These are phyloP conservation scores for Dynastes grantii DNA, from an alignment of 2,888 invertebrate genomes.

Conservation along the genomic window DNA sequence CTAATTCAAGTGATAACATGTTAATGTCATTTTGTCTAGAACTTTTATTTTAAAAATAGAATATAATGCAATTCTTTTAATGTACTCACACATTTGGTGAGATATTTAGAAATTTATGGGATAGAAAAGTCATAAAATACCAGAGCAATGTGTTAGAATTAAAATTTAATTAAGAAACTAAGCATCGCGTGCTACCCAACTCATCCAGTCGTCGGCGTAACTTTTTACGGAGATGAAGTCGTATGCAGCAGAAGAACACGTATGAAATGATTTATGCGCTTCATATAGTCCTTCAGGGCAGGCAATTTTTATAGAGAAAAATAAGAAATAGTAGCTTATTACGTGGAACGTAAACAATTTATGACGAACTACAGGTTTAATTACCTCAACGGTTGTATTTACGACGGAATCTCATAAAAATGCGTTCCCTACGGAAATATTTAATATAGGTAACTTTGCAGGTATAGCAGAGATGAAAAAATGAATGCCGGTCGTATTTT, in stretches of 20 bases:
- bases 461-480: neutral
- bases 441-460: neutral
- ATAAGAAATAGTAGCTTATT: neutral
- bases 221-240: neutral
- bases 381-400: neutral
- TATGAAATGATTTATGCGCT: neutral
- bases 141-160: too few relatives aligned
- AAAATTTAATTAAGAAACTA: too few relatives aligned
- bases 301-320: slow-evolving; percentile 1
- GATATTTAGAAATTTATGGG: too few relatives aligned
- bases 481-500: neutral
- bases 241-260: neutral
- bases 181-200: too few relatives aligned
- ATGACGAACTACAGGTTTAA: slow-evolving; percentile 6
- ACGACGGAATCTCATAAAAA: neutral
- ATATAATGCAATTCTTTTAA: too few relatives aligned
- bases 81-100: too few relatives aligned
- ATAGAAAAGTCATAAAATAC: too few relatives aligned
- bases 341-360: neutral
- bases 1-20: too few relatives aligned
- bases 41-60: too few relatives aligned
- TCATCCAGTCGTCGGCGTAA: too few relatives aligned
- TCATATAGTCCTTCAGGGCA: neutral
- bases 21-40: too few relatives aligned
- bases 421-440: neutral